phyloP scores from a whole-genome alignment of 2,888 invertebrate genomes.

The Apodemia mormo region DNA sequence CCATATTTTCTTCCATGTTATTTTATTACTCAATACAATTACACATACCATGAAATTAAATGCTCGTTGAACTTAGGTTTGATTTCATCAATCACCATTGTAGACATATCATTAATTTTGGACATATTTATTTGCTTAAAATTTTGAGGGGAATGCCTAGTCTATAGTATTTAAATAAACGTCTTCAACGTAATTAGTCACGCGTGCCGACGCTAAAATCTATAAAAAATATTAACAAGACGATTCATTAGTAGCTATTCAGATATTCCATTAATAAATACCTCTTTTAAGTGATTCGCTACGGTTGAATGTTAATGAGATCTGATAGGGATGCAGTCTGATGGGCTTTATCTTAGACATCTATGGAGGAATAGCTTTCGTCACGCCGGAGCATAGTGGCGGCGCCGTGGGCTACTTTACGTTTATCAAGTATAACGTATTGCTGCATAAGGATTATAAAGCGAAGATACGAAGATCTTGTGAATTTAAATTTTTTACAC shows the following conservation, averaged over 20 bases:
- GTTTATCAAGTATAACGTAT: neutral
- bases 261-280: slow-evolving; percentile 38
- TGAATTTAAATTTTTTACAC: no score
- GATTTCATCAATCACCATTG: no score
- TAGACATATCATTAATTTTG: no score
- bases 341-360: slow-evolving; percentile 9
- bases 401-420: slow-evolving; percentile 14
- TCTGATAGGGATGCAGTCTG: slow-evolving; percentile 19
- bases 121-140: neutral
- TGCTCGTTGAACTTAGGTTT: no score
- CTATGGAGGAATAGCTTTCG: slow-evolving; percentile 3
- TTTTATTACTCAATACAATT: no score
- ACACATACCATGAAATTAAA: no score
- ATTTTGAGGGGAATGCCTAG: neutral
- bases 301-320: slow-evolving; percentile 36
- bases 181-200: slow-evolving; percentile 53
- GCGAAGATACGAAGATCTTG: neutral
- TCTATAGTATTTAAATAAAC: slow-evolving; percentile 50
- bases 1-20: no score
- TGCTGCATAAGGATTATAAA: neutral
- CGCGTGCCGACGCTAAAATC: slow-evolving; percentile 46
- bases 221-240: slow-evolving; percentile 40
- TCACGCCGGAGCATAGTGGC: neutral
- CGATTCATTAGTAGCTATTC: slow-evolving; percentile 60
- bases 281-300: slow-evolving; percentile 33